phyloP scores from a whole-genome alignment of 1,140 invertebrate genomes.

The Bombus terrestris region DNA sequence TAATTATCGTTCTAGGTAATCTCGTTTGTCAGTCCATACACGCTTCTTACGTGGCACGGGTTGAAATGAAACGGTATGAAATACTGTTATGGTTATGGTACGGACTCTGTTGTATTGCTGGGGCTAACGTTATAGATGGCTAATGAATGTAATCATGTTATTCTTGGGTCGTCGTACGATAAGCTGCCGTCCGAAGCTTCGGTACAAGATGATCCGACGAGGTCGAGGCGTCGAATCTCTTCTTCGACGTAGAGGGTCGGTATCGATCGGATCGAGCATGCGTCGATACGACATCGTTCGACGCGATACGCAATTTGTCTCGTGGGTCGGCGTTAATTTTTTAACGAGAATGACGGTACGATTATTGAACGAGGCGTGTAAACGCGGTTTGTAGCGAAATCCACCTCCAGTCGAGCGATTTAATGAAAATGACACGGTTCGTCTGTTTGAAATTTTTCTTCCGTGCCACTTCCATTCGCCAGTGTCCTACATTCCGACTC shows the following conservation, averaged over 20 bases:
- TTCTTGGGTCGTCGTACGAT: conserved; percentile 41
- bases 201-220: not conserved
- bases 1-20: conserved; percentile 46
- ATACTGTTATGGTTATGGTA: conserved; percentile 19
- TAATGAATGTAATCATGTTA: conserved; percentile 43
- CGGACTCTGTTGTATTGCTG: not conserved
- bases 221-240: not conserved
- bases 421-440: conserved; percentile 55
- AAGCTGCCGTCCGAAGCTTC: not conserved
- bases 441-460: conserved; percentile 6
- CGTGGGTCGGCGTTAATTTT: not conserved
- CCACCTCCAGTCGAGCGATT: not conserved
- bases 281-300: not conserved
- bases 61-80: conserved; percentile 4
- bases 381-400: not conserved
- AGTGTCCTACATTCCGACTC: not conserved
- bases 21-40: conserved; percentile 28
- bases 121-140: conserved; percentile 18
- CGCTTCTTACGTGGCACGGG: conserved; percentile 20
- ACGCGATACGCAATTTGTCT: not conserved
- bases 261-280: not conserved
- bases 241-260: not conserved
- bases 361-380: not conserved
- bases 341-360: not conserved
- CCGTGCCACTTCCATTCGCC: conserved; percentile 22